phyloP scores from a whole-genome alignment of 2,113 vertebrate genomes.

The Alethe diademata region DNA sequence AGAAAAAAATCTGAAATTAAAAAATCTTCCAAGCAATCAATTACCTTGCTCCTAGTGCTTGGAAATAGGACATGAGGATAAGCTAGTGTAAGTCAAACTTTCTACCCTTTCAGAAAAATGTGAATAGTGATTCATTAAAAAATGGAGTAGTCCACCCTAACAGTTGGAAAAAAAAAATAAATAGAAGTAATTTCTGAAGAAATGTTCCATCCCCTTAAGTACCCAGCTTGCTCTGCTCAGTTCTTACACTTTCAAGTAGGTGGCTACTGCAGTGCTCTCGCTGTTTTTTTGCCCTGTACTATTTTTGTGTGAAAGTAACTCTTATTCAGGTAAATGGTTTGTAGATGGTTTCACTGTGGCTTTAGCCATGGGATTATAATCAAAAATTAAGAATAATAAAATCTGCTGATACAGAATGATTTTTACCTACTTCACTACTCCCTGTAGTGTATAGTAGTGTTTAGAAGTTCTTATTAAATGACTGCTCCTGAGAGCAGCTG shows the following conservation, averaged over 20 bases:
- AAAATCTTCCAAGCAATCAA: not conserved
- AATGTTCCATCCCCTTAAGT: not conserved
- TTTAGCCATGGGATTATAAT: not conserved
- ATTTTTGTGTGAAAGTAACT: not conserved
- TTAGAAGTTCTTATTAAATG: not conserved
- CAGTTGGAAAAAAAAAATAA: not conserved
- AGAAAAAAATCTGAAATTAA: not conserved
- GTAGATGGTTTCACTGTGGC: not conserved
- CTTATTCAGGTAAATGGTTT: not conserved
- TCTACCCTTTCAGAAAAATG: not conserved
- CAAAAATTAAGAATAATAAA: not conserved
- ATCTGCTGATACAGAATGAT: not conserved
- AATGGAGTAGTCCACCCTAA: not conserved
- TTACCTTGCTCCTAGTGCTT: not conserved
- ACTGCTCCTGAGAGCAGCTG: conserved; percentile 9
- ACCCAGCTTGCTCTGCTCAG: not conserved
- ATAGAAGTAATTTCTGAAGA: not conserved
- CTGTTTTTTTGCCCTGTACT: not conserved
- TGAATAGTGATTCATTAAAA: not conserved
- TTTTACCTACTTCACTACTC: not conserved
- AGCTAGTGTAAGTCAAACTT: not conserved
- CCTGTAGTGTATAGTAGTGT: not conserved
- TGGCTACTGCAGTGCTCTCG: not conserved
- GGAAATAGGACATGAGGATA: not conserved
- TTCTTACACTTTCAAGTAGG: not conserved